phyloP scores from a whole-genome alignment of 2,888 invertebrate genomes.

The Campoplex capitator region DNA sequence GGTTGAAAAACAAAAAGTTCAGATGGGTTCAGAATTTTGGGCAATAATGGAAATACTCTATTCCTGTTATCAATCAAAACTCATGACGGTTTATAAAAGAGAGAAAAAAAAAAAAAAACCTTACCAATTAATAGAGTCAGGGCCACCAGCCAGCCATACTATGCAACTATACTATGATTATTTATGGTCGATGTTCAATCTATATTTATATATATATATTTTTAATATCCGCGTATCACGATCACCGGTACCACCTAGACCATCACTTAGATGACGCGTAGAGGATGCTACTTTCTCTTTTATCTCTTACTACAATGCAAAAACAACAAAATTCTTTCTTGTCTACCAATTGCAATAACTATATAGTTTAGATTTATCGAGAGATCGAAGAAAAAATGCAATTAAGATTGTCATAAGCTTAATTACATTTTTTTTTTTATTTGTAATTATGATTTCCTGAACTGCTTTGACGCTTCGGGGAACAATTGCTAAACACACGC shows the following conservation, averaged over 20 bases:
- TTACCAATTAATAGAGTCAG: slow-evolving; percentile 70
- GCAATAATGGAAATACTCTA: slow-evolving; percentile 31
- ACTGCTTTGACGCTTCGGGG: slow-evolving; percentile 33
- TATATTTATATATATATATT: slow-evolving; percentile 48
- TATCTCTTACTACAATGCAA: slow-evolving; percentile 11
- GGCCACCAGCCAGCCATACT: slow-evolving; percentile 74
- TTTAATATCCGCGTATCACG: slow-evolving; percentile 69
- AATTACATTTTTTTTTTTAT: slow-evolving; percentile 55
- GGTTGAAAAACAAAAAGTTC: background rate
- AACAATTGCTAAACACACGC: slow-evolving; percentile 51
- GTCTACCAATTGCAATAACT: background rate
- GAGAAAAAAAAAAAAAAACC: slow-evolving; percentile 40
- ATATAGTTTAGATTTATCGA: slow-evolving; percentile 14
- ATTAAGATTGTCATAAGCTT: slow-evolving; percentile 19
- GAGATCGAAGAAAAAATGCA: slow-evolving; percentile 46
- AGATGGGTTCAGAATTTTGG: slow-evolving; percentile 2
- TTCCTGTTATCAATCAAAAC: slow-evolving; percentile 23
- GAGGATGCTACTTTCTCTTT: slow-evolving; percentile 58
- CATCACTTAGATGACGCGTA: slow-evolving; percentile 67
- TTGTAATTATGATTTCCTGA: slow-evolving; percentile 22
- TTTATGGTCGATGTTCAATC: slow-evolving; percentile 56
- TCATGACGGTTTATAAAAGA: slow-evolving; percentile 11
- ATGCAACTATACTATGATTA: slow-evolving; percentile 65
- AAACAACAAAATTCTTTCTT: slow-evolving; percentile 4
- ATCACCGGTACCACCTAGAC: slow-evolving; percentile 69